phyloP scores from a whole-genome alignment of 2,797 vertebrate species.

The Phylloscopus collybita region DNA sequence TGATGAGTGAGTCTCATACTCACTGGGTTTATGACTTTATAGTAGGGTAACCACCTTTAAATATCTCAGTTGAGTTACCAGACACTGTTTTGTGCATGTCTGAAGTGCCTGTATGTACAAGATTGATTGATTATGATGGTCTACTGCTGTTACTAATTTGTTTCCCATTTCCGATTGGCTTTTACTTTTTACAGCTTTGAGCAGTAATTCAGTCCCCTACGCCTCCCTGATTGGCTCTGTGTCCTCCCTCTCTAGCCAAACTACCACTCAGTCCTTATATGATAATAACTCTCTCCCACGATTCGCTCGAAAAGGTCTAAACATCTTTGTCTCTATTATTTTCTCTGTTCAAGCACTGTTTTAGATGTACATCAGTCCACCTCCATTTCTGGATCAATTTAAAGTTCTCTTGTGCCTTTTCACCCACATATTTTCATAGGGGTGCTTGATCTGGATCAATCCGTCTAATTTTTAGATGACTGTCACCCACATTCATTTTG shows the following conservation, averaged over 20 bases:
- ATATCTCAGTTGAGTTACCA: constrained; percentile 34
- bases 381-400: constrained; percentile 74
- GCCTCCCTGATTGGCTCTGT: constrained; percentile 85
- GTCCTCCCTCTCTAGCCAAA: constrained; percentile 85
- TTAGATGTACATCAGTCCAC: constrained; percentile 82
- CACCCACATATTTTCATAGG: constrained; percentile 84
- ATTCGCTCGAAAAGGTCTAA: constrained; percentile 88
- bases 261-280: constrained; percentile 85
- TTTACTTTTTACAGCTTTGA: constrained; percentile 85
- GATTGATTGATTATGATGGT: constrained; percentile 73
- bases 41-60: constrained; percentile 30
- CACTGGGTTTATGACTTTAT: constrained; percentile 13
- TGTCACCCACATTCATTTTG: constrained; percentile 27
- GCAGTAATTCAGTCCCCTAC: constrained; percentile 85
- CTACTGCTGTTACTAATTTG: constrained; percentile 82
- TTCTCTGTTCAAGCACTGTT: constrained; percentile 84
- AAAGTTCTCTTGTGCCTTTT: constrained; percentile 74
- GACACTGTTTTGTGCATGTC: constrained; percentile 71
- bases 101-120: constrained; percentile 64
- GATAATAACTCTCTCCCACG: constrained; percentile 84
- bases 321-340: constrained; percentile 85
- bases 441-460: constrained; percentile 87
- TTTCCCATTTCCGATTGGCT: constrained; percentile 83
- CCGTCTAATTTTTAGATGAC: constrained; percentile 23
- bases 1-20: background rate